Evolutionary conservation across 1,140 invertebrate species (phyloP), one percentile per base, ranked within the genome.

Genomic region (Hylaeus volcanicus): DNA sequence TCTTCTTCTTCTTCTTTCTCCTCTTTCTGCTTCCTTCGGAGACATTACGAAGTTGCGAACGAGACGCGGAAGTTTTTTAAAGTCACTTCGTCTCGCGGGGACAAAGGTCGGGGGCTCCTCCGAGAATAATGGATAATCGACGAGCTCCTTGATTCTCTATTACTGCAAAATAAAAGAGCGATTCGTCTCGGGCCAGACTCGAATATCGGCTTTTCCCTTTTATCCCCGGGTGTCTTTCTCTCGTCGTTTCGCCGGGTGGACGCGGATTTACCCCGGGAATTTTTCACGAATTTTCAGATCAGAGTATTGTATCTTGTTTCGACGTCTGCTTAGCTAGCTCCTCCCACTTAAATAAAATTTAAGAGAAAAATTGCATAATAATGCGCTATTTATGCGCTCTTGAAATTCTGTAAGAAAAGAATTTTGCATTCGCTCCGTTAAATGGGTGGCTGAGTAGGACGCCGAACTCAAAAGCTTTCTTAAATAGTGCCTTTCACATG

Each of bases 101-200:
- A 85, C 79, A 88, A 88, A 87, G 85, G 84, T 83, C 69, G 85
- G 48, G 81, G 85, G 88, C 91, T 87, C 87, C 86, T 8, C 84
- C 78, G 90, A 90, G 90, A 91, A 91, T 91, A 90, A 89, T 89
- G 85, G 81, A 85, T 88, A 90, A 88, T 88, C 85, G 87, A 87
- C 89, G 75, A 87, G 85, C 71, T 86, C 72, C 86, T 87, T 82
- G 86, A 87, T 87, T 87, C 85, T 86, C 85, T 81, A 87, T 87
- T 87, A 87, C 75, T 78, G 60, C 78, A 71, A 84, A 87, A 87
- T 86, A 87, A 87, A 87, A 81, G 84, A 86, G 71, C 74, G 65
- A 86, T 83, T 87, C 83, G 86, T 85, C 85, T 84, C 70, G 76
- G 82, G 77, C 71, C 76, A 70, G 74, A 81, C 68, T 79, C 75